These are phyloP conservation scores for Chrysolina americana DNA, from an alignment of 2,888 invertebrate genomes.

Conservation along the genomic window DNA sequence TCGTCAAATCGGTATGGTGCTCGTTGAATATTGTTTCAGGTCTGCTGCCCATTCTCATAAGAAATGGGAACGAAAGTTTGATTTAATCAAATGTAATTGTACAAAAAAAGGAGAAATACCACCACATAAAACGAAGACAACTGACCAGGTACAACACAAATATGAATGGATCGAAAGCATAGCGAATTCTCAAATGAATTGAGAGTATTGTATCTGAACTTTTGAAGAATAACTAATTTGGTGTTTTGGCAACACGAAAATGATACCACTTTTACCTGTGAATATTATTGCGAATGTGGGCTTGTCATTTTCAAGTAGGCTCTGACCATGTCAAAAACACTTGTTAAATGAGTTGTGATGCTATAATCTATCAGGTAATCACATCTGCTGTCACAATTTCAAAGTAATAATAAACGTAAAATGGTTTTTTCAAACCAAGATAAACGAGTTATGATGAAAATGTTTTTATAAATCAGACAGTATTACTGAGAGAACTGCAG, in stretches of 20 bases:
- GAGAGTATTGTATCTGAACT: background rate
- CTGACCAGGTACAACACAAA: background rate
- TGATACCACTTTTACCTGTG: background rate
- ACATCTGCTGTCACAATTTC: too few relatives aligned
- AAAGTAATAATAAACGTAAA: too few relatives aligned
- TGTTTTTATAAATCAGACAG: too few relatives aligned
- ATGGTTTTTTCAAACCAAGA: too few relatives aligned
- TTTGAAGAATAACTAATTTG: background rate
- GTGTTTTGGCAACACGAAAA: background rate
- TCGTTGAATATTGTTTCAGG: conserved; percentile 2
- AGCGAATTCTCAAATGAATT: background rate
- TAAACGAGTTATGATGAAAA: too few relatives aligned
- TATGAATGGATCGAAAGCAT: background rate
- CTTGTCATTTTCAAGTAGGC: too few relatives aligned
- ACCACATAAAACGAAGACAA: background rate
- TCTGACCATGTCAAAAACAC: background rate
- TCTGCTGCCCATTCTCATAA: background rate
- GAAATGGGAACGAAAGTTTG: background rate
- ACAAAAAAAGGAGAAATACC: background rate
- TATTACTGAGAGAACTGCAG: too few relatives aligned
- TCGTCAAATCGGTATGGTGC: too few relatives aligned
- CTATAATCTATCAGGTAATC: too few relatives aligned
- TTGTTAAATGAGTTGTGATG: too few relatives aligned
- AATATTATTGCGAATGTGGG: too few relatives aligned
- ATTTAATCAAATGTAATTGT: background rate